Evolutionary conservation across 37 sponge, comb jelly and placozoan genomes (phyloP).

Genomic region (Crambe crambe): DNA sequence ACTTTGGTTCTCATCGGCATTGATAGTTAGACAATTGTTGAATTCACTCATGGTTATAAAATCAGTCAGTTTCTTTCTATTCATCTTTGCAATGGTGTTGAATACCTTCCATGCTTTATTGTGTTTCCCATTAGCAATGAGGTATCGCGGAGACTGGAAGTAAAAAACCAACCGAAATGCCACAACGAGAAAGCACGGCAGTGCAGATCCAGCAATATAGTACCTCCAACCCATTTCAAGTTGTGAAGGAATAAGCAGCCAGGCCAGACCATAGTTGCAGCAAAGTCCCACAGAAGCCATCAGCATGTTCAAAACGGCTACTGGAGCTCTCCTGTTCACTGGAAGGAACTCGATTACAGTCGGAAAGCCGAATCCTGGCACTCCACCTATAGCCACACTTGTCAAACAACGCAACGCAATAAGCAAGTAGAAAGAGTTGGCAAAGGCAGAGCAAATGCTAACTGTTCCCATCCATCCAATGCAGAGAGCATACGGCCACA

Average conservation of each 20-base stretch:
- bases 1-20: no score
- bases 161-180: slow-evolving; percentile 23
- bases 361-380: not conserved
- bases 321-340: slow-evolving; percentile 30
- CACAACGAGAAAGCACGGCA: slow-evolving; percentile 18
- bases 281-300: slow-evolving; percentile 30
- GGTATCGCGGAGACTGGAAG: slow-evolving; percentile 43
- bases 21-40: no score
- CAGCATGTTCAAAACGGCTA: not conserved
- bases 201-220: slow-evolving; percentile 2
- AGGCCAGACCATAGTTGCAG: slow-evolving; percentile 28
- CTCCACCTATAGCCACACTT: slow-evolving; percentile 37
- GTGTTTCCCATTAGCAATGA: slow-evolving; percentile 9
- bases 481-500: slow-evolving; percentile 49
- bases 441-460: slow-evolving; percentile 50
- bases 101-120: slow-evolving; percentile 12
- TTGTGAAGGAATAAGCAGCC: slow-evolving; percentile 51
- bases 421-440: slow-evolving; percentile 30
- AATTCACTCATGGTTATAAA: no score
- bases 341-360: slow-evolving; percentile 54
- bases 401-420: slow-evolving; percentile 30
- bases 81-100: not conserved
- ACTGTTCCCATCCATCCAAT: slow-evolving; percentile 2
- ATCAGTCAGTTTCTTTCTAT: slow-evolving; percentile 15
- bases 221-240: slow-evolving; percentile 42